These are phyloP conservation scores for Varecia variegata DNA, from an alignment of 2,797 vertebrate species.

Conservation along the genomic window DNA sequence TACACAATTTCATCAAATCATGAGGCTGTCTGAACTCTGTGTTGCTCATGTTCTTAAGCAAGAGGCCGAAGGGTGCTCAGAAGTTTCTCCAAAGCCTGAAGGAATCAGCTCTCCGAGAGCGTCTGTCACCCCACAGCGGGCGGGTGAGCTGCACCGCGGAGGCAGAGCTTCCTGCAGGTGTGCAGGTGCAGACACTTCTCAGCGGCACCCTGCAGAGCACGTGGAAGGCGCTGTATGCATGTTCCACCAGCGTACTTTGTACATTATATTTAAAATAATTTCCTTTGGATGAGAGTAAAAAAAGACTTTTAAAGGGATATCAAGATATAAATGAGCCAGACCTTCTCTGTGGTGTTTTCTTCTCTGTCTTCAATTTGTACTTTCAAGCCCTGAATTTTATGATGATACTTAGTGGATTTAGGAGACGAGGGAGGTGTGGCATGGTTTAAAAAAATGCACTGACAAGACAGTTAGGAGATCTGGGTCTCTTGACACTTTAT, in stretches of 20 bases:
- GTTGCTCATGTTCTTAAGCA: not conserved
- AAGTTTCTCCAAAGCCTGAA: not conserved
- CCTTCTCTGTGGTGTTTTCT: not conserved
- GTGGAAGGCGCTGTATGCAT: not conserved
- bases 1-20: not conserved
- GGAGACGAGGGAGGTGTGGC: not conserved
- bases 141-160: not conserved
- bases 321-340: not conserved
- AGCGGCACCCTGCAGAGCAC: accelerated
- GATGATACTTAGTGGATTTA: not conserved
- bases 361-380: not conserved
- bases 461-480: not conserved
- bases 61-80: not conserved
- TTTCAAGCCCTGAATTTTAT: not conserved
- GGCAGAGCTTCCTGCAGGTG: not conserved
- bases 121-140: not conserved
- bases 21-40: not conserved
- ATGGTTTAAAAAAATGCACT: not conserved
- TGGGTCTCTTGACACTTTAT: not conserved
- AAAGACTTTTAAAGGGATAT: not conserved
- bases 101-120: not conserved
- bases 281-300: not conserved
- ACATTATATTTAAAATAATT: not conserved
- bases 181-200: not conserved
- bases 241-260: not conserved